Evolutionary conservation across 2,797 vertebrate species (phyloP).

Genomic region (Allobates femoralis): DNA sequence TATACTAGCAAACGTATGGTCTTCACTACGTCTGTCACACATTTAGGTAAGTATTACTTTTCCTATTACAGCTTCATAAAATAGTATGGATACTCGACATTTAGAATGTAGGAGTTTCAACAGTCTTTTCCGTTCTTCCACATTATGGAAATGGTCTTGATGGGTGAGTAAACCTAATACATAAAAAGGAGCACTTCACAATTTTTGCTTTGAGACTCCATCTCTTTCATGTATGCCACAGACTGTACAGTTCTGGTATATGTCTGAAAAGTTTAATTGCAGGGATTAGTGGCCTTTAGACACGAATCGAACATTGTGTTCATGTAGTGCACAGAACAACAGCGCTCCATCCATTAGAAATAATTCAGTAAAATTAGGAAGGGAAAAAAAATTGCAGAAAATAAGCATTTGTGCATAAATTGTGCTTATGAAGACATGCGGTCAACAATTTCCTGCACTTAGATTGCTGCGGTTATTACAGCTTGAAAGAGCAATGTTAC

Average conservation of each 20-base stretch:
- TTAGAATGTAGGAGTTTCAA: too few relatives aligned
- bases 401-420: conserved; percentile 14
- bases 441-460: conserved; percentile 27
- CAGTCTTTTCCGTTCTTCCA: too few relatives aligned
- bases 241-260: neutral
- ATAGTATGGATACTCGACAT: too few relatives aligned
- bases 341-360: neutral
- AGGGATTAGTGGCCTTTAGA: neutral
- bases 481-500: conserved; percentile 24
- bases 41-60: too few relatives aligned
- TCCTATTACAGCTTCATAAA: too few relatives aligned
- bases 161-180: too few relatives aligned
- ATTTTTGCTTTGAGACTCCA: too few relatives aligned
- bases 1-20: too few relatives aligned
- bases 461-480: conserved; percentile 33
- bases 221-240: neutral
- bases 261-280: neutral
- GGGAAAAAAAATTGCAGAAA: neutral
- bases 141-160: too few relatives aligned
- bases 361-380: conserved; percentile 3
- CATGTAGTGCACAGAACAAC: neutral
- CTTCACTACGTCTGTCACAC: too few relatives aligned
- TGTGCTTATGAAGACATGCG: conserved; percentile 20
- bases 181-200: too few relatives aligned
- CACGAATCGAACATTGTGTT: neutral